Conservation (phyloP, 2,888 invertebrate species). For the Drosophila colorata region DNA sequence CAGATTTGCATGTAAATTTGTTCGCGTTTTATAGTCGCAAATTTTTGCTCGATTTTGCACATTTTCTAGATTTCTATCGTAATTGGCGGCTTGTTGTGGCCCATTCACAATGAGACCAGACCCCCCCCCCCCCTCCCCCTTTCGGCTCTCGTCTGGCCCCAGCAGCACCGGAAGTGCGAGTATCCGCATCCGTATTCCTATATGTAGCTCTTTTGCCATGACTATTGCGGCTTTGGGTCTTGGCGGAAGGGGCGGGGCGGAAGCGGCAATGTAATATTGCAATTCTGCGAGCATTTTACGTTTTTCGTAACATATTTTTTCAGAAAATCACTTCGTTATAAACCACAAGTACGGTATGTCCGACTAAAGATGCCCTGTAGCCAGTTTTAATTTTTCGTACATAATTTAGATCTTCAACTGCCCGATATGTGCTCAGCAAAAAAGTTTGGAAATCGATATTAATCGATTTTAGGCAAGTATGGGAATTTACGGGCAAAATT, state of each 20-base stretch:
- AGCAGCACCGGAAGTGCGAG: conserved; percentile 44
- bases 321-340: background rate
- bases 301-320: conserved; percentile 23
- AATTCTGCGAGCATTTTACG: conserved; percentile 14
- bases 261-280: conserved; percentile 5
- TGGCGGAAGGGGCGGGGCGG: background rate
- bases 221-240: conserved; percentile 32
- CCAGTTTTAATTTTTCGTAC: too few species aligned
- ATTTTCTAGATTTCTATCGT: conserved; percentile 78
- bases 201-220: conserved; percentile 16
- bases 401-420: too few species aligned
- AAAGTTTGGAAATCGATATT: background rate
- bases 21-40: conserved; percentile 75
- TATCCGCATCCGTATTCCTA: conserved; percentile 27
- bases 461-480: background rate
- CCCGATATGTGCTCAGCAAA: background rate
- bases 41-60: conserved; percentile 79
- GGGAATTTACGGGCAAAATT: too few species aligned
- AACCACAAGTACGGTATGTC: background rate
- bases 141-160: background rate
- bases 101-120: conserved; percentile 40
- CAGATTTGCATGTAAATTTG: conserved; percentile 76
- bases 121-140: background rate
- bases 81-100: conserved; percentile 76
- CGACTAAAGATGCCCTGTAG: background rate